Evolutionary conservation across 1,140 invertebrate species (phyloP).

Genomic region (Pissodes strobi): DNA sequence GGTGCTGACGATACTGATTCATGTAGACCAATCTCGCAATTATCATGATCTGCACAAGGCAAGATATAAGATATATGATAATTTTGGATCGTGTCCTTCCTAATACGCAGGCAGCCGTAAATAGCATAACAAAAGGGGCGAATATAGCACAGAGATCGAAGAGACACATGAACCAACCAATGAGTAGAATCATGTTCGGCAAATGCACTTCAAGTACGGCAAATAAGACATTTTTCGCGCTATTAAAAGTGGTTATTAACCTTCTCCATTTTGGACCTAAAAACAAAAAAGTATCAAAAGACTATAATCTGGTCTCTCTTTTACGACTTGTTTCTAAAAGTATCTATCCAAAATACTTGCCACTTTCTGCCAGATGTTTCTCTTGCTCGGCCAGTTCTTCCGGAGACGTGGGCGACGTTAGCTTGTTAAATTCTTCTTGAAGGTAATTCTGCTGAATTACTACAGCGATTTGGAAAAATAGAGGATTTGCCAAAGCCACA

Average conservation of each 20-base stretch:
- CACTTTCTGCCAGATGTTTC: no score
- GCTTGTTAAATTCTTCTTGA: constrained; percentile 11
- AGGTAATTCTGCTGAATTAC: constrained; percentile 25
- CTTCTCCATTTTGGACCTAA: constrained; percentile 3
- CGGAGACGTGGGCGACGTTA: constrained; percentile 12
- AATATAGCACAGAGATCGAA: constrained; percentile 16
- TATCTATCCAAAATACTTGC: no score
- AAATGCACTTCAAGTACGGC: constrained; percentile 11
- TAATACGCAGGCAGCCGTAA: constrained; percentile 13
- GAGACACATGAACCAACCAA: constrained; percentile 20
- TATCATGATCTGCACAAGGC: constrained; percentile 7
- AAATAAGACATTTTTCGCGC: neutral
- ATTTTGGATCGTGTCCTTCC: neutral
- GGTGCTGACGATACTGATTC: neutral
- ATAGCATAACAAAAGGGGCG: constrained; percentile 3
- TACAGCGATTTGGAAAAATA: constrained; percentile 28
- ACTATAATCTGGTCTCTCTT: no score
- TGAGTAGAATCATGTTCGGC: constrained; percentile 2
- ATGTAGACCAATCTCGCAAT: constrained; percentile 10
- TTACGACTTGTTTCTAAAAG: no score
- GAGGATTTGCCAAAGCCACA: constrained; percentile 2
- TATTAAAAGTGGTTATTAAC: neutral
- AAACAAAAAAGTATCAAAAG: no score
- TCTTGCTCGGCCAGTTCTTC: constrained; percentile 4
- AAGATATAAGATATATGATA: neutral